phyloP scores from a whole-genome alignment of 2,113 vertebrate genomes.

The Danionella cerebrum region DNA sequence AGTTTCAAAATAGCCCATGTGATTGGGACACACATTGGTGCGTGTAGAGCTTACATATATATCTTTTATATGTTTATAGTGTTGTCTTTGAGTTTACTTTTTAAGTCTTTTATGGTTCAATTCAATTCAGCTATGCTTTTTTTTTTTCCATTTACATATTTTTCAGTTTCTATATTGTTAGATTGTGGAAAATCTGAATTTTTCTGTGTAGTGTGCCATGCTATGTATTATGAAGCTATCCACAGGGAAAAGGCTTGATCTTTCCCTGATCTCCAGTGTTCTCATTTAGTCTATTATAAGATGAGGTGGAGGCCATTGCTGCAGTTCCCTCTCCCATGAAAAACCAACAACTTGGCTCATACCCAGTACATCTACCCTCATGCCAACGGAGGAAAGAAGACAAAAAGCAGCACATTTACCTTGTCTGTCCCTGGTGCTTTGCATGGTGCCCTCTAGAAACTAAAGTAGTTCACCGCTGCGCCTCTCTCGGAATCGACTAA shows the following conservation, averaged over 20 bases:
- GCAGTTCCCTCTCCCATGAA: constrained; percentile 21
- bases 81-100: too few relatives aligned
- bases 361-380: constrained; percentile 15
- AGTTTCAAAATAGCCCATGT: too few relatives aligned
- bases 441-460: constrained; percentile 28
- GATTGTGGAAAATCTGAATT: constrained; percentile 15
- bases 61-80: too few relatives aligned
- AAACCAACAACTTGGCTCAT: constrained; percentile 36
- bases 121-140: too few relatives aligned
- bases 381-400: constrained; percentile 1
- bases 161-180: background rate
- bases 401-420: constrained; percentile 27
- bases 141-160: too few relatives aligned
- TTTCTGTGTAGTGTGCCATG: constrained; percentile 25
- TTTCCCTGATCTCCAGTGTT: constrained; percentile 31
- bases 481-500: constrained; percentile 19
- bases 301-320: constrained; percentile 11
- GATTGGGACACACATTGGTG: too few relatives aligned
- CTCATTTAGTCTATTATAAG: constrained; percentile 29
- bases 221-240: constrained; percentile 12
- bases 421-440: constrained; percentile 26
- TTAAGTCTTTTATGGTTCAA: too few relatives aligned
- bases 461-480: constrained; percentile 21
- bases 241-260: constrained; percentile 30
- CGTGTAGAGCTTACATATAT: too few relatives aligned